Conservation (phyloP, 2,113 vertebrate species). For the Paramormyrops kingsleyae region DNA sequence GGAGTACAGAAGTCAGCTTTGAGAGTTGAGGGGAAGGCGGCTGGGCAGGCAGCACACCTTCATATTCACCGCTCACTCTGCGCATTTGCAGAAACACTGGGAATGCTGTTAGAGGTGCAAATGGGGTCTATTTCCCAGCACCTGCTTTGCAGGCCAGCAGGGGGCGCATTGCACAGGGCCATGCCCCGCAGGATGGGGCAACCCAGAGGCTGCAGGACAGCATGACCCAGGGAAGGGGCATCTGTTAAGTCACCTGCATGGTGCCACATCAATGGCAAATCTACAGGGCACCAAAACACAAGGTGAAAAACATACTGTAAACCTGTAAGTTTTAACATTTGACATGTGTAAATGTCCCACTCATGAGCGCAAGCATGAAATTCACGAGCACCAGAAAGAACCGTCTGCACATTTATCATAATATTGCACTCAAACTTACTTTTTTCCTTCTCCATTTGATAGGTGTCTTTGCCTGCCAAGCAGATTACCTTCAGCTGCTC, state of each 20-base stretch:
- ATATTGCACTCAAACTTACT: not conserved
- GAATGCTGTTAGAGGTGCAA: slow-evolving; percentile 44
- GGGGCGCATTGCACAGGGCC: not conserved
- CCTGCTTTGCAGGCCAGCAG: not conserved
- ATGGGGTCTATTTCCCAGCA: not conserved
- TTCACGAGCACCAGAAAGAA: not conserved
- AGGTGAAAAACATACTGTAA: not conserved
- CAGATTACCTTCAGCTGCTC: not conserved
- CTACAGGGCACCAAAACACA: not conserved
- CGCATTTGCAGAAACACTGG: slow-evolving; percentile 54
- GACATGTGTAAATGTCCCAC: not conserved
- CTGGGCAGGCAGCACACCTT: slow-evolving; percentile 37
- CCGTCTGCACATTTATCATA: not conserved
- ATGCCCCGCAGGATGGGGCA: not conserved
- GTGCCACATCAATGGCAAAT: not conserved
- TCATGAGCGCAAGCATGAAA: not conserved
- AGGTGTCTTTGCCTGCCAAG: not conserved
- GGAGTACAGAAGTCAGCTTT: not conserved
- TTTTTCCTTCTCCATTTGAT: not conserved
- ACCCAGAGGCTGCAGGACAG: not conserved
- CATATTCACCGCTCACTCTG: slow-evolving; percentile 43
- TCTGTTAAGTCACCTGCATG: not conserved
- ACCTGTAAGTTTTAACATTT: not conserved
- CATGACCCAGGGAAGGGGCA: not conserved
- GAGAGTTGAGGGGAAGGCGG: not conserved